phyloP scores from a whole-genome alignment of 1,140 invertebrate species.

The Dendrolimus kikuchii region DNA sequence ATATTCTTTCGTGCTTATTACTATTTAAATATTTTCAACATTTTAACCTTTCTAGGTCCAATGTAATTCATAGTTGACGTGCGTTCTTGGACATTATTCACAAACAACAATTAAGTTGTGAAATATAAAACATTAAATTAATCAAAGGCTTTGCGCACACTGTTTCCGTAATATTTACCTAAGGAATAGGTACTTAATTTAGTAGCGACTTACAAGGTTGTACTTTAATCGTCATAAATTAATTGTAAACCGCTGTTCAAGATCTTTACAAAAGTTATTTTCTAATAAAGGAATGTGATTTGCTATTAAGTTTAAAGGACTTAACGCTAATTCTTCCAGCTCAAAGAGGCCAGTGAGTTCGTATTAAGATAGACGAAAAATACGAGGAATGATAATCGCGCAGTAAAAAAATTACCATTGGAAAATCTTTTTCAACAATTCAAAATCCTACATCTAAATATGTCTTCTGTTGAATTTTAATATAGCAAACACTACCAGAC shows the following conservation, averaged over 20 bases:
- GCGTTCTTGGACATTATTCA: slow-evolving; percentile 28
- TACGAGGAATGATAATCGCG: neutral
- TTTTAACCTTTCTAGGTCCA: slow-evolving; percentile 34
- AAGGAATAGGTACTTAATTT: neutral
- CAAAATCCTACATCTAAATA: no score
- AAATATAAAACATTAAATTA: slow-evolving; percentile 18
- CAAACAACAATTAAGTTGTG: slow-evolving; percentile 40
- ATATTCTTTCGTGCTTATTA: no score
- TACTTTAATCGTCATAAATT: slow-evolving; percentile 26
- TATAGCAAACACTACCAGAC: no score
- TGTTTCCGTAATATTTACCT: neutral
- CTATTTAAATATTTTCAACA: no score
- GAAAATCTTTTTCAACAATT: no score
- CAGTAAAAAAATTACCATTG: no score
- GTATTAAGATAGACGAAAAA: neutral
- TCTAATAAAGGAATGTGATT: slow-evolving; percentile 20
- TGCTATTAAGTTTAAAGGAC: slow-evolving; percentile 24
- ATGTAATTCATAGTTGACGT: slow-evolving; percentile 30
- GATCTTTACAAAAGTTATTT: slow-evolving; percentile 14
- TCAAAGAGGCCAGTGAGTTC: slow-evolving; percentile 21
- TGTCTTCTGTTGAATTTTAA: no score
- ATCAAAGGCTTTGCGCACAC: neutral
- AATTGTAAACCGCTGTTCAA: slow-evolving; percentile 9
- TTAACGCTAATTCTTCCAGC: slow-evolving; percentile 21
- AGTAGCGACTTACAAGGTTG: slow-evolving; percentile 28